Percentiles rank a stretch among this genome's conserved stretches.
Conservation (phyloP, 2,888 invertebrate species). For the Penaeus monodon region DNA sequence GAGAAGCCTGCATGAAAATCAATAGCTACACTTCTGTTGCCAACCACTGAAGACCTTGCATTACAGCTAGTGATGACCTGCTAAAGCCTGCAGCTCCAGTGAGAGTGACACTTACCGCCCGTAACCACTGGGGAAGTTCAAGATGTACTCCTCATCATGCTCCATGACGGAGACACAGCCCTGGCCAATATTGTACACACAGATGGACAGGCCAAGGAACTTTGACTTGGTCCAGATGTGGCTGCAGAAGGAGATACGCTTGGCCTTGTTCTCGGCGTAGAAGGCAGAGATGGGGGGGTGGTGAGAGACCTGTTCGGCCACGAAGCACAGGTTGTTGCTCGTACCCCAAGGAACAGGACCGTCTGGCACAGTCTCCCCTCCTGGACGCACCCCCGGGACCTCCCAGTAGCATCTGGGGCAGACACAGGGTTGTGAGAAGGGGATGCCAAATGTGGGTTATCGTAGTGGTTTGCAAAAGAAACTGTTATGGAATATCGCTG, state of each 20-base stretch:
- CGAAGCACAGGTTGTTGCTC: constrained; percentile 88
- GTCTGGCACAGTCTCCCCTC: constrained; percentile 74
- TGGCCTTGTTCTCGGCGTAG: constrained; percentile 95
- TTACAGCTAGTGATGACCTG: too few species aligned
- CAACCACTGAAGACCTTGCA: too few species aligned
- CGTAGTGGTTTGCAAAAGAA: too few species aligned
- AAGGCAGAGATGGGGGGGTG: constrained; percentile 88
- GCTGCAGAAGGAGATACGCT: constrained; percentile 91
- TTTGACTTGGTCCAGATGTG: constrained; percentile 99
- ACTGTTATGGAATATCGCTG: too few species aligned
- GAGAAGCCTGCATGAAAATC: too few species aligned
- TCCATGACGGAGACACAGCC: constrained; percentile 92
- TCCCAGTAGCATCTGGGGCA: constrained; percentile 70
- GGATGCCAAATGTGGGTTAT: too few species aligned
- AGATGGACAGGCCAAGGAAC: constrained; percentile 96
- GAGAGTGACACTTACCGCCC: constrained; percentile 77
- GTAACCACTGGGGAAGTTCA: constrained; percentile 98
- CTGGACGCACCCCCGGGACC: constrained; percentile 67
- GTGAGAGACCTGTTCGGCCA: constrained; percentile 86
- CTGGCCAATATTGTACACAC: constrained; percentile 94
- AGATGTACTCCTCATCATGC: constrained; percentile 91
- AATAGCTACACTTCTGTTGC: too few species aligned
- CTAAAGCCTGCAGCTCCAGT: too few species aligned
- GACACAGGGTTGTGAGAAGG: background rate
- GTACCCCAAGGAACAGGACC: constrained; percentile 94